phyloP scores from a whole-genome alignment of 2,888 invertebrate genomes.

The Eupithecia tripunctaria region DNA sequence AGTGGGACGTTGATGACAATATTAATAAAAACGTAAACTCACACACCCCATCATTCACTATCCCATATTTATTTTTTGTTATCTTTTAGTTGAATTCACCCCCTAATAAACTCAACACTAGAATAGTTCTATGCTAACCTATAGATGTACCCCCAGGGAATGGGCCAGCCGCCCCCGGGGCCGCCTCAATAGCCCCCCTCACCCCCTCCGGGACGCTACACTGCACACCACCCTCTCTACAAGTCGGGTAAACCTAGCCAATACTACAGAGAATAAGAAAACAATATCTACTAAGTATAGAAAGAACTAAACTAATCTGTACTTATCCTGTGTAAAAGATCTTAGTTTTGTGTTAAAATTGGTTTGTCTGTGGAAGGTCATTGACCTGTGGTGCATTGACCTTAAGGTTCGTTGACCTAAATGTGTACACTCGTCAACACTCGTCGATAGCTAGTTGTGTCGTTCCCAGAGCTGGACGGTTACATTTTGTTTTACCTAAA shows the following conservation, averaged over 20 bases:
- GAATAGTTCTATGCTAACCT: conserved; percentile 34
- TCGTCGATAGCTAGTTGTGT: background rate
- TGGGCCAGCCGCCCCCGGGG: conserved; percentile 75
- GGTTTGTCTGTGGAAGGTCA: background rate
- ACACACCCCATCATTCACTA: too few relatives aligned
- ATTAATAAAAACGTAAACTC: too few relatives aligned
- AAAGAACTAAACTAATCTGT: background rate
- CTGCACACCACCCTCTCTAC: background rate
- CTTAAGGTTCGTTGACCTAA: background rate
- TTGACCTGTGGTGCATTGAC: background rate
- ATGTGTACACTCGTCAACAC: background rate
- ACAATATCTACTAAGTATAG: background rate
- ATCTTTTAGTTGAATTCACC: background rate
- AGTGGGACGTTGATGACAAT: too few relatives aligned
- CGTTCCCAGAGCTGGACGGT: background rate
- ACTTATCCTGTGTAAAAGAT: background rate
- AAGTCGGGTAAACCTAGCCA: background rate
- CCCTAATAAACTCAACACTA: conserved; percentile 7
- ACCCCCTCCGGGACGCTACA: conserved; percentile 37
- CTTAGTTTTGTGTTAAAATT: background rate
- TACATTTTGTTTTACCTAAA: conserved; percentile 1
- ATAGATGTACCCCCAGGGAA: conserved; percentile 59
- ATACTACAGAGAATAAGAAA: background rate
- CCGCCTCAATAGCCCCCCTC: conserved; percentile 76
- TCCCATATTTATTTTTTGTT: background rate